Base-by-base conservation (phyloP, 1,140 invertebrate genomes). In the Lasaia peninsularis region DNA sequence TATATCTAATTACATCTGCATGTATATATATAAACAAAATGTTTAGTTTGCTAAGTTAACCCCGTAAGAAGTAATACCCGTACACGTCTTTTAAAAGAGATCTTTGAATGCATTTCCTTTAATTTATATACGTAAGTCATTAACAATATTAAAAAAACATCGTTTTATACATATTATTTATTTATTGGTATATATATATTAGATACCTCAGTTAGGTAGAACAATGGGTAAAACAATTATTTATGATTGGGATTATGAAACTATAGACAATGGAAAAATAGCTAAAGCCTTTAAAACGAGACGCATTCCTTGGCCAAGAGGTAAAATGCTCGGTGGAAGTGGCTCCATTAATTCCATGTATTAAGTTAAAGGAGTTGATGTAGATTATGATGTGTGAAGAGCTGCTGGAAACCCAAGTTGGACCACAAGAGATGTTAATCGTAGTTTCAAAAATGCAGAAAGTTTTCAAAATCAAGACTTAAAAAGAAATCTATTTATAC, bases 341-440 rank as follows among this genome's bases (percentile, higher is more conserved):
- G 93, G 93, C 0, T 91, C 91, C 0, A 91, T 95, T 1, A 97
- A 97, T 85, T 94, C 91, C 0, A 95, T 96, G 94, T 90, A 94
- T 18, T 96, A 95, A 78, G 90, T 94, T 0, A 80, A 94, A 50
- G 95, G 94, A 85, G 89, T 2, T 14, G 71, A 40, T 40, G 12
- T 10, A 14, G 92, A 93, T 61, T 93, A 88, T 59, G 80, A 92
- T 44, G 73, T 85, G 37, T 97, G 96, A 95, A 92, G 91, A 49
- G 83, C 90, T 31, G 70, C 82, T 70, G 91, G 91, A 2, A 91
- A 91, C 69, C 56, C 71, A 21, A 70, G 57, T 44, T 67, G 69
- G 67, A 50, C 49, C 8, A 94, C 92, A 63, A 60, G 77, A 40
- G 63, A 68, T 53, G 61, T 78, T n/a, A 50, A 35, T 4, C 33